Percentiles rank a stretch among this genome's conserved stretches.
Conservation (phyloP, 1,140 invertebrate genomes). For the Drosophila pallidifrons region DNA sequence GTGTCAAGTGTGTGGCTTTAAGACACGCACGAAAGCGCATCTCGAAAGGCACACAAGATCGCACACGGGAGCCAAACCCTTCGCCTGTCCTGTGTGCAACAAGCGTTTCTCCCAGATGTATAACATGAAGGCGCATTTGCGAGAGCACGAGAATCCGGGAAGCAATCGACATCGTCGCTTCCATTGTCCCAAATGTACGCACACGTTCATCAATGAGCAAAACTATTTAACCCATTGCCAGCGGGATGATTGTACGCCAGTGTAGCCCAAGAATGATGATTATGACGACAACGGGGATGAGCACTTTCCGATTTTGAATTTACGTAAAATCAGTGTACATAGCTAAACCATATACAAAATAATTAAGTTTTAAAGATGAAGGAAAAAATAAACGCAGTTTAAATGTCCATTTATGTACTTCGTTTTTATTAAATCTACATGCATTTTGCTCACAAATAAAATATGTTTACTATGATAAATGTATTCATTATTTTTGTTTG, state of each 20-base stretch:
- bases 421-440: slow-evolving; percentile 79
- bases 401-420: slow-evolving; percentile 62
- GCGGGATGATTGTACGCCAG: slow-evolving; percentile 62
- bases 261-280: slow-evolving; percentile 31
- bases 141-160: slow-evolving; percentile 70
- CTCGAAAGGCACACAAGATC: slow-evolving; percentile 67
- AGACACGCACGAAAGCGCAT: slow-evolving; percentile 74
- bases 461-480: slow-evolving; percentile 80
- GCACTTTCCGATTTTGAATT: slow-evolving; percentile 21
- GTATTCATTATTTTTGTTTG: slow-evolving; percentile 40
- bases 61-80: slow-evolving; percentile 93
- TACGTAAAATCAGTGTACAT: slow-evolving; percentile 28
- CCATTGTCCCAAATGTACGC: slow-evolving; percentile 70
- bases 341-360: neutral
- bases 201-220: slow-evolving; percentile 76
- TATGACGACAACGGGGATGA: too few species aligned
- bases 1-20: slow-evolving; percentile 75
- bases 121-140: slow-evolving; percentile 76
- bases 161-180: slow-evolving; percentile 72
- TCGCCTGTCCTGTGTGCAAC: slow-evolving; percentile 90
- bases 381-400: slow-evolving; percentile 32
- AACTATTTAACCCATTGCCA: slow-evolving; percentile 64
- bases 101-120: slow-evolving; percentile 95
- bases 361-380: slow-evolving; percentile 12
- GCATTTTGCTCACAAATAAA: slow-evolving; percentile 83